Base-by-base conservation (phyloP, 2,888 invertebrate species). In the Leucophenga maculata region DNA sequence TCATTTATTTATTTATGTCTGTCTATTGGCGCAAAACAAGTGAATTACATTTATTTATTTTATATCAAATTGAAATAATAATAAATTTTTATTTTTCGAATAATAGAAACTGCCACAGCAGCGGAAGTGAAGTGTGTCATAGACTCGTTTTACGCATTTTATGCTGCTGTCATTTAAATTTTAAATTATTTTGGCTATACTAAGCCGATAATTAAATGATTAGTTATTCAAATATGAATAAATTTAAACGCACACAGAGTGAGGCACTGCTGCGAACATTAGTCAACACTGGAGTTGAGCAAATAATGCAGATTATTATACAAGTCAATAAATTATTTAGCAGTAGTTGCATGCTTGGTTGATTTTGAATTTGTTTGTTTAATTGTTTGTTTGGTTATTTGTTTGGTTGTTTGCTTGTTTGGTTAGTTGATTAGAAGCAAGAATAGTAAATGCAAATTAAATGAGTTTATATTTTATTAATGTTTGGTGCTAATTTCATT, bases 171-270 rank as follows among this genome's bases (percentile, higher is more conserved):
- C 78, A 76, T 76, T 81, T 73, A 72, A 78, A 73, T 74, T 77
- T 77, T 71, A 75, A 76, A 81, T 83, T 77, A 80, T 73, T 60
- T 78, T 77, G 60, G 26, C 67, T 65, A 59, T 72, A 59, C 70
- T 74, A 67, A 78, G 70, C 71, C 72, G 67, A 81, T 82, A 82
- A 82, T 82, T 78, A 74, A 82, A 79, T 82, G 74, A 78, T 80
- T 82, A 79, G 77, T 74, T 78, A 80, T 82, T 74, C 76, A 79
- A 80, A 79, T 78, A 74, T 55, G 71, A 73, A 73, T 69, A 60
- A 60, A 71, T 69, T 55, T 55, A 39, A 39, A 39, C 39, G 8
- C 39, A 39, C 8, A 39, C 39, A 39, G n/a, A n/a, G n/a, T n/a
- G n/a, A n/a, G n/a, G n/a, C n/a, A n/a, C n/a, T n/a, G n/a, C n/a